Evolutionary conservation across 2,113 vertebrate genomes (phyloP), one percentile per base, ranked within the genome.

Genomic region (Dipodomys spectabilis): DNA sequence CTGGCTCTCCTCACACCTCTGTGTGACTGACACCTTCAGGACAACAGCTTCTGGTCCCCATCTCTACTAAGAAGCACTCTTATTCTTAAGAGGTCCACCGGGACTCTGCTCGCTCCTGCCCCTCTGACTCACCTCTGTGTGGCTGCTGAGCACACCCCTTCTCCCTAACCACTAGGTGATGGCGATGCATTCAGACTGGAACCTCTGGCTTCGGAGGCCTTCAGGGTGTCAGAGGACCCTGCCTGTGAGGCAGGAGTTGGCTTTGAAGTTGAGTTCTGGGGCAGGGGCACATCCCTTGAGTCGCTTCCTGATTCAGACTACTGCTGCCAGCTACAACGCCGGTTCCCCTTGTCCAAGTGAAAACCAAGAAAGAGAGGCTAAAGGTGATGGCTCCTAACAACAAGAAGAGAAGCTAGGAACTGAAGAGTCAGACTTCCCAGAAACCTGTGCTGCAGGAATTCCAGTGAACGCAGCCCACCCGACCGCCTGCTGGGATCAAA

Each of bases 261-360:
- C 44, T 79, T 81, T 67, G 62, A 85, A 69, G 35, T 83, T 83
- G 82, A 32, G 82, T 35, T 79, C 71, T 75, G n/a, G 69, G 64
- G 67, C 53, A 16, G 53, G n/a, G 77, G 82, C n/a, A 35, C 39
- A 69, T 64, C 71, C 49, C 53, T 16, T 44, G 35, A 77, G n/a
- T 77, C 2, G 2, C n/a, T 6, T 27, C 23, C 3, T 3, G 16
- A 49, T 88, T 79, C 60, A 74, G 57, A 72, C 23, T 86, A 12
- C 10, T 30, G 30, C 67, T 57, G 45, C 90, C 57, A 15, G 15
- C 57, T 65, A 57, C 53, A 4, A 57, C 15, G 12, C 1, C 35
- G 35, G 60, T 74, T 79, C 53, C 53, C 53, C 53, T 57, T 57
- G 53, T 57, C 53, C 45, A 84, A 75, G 74, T 86, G 87, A 23